Base-by-base conservation (phyloP, 1,140 invertebrate genomes). In the Trichoplusia ni region DNA sequence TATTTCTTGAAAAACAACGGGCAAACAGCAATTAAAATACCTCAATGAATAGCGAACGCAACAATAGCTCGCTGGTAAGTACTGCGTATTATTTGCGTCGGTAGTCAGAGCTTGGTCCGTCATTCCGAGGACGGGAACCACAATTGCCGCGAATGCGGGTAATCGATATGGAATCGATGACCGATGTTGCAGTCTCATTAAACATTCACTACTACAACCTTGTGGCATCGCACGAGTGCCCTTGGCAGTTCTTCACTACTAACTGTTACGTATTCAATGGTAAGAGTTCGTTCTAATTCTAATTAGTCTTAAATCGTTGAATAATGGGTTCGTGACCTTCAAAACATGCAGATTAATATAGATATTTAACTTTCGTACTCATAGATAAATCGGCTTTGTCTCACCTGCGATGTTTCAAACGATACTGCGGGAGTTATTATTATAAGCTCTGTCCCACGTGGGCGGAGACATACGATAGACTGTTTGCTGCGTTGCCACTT, bases 111-210 rank as follows among this genome's bases (percentile, higher is more conserved):
- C 38, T 18, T 58, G 37, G 25, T 19, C 18, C 27, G 49, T 53
- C 31, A 58, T 58, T 58, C 54, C 9, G 25, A 13, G 38, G 37
- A 46, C 23, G 37, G 23, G 35, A 29, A 64, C 62, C 62, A 40
- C 62, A 64, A 35, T 38, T 9, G 31, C 62, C 42, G 40, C 58
- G 18, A 37, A 9, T 54, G 58, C 19, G 18, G 19, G 40, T 56
- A 42, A 64, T 64, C 40, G 49, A 64, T 64, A 64, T 23, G 38
- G 38, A 54, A 56, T 64, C 49, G 51, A 56, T 64, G 62, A 27
- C 49, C 19, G 19, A 38, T 33, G 33, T 31, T 38, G 59, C 59
- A 49, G 56, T 46, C 29, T 60, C 29, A 18, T 35, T 60, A 60
- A 60, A 60, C 27, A 60, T 60, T 60, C 13, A 58, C 19, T 37